phyloP scores from a whole-genome alignment of 2,113 vertebrate genomes.

The Sorex araneus region DNA sequence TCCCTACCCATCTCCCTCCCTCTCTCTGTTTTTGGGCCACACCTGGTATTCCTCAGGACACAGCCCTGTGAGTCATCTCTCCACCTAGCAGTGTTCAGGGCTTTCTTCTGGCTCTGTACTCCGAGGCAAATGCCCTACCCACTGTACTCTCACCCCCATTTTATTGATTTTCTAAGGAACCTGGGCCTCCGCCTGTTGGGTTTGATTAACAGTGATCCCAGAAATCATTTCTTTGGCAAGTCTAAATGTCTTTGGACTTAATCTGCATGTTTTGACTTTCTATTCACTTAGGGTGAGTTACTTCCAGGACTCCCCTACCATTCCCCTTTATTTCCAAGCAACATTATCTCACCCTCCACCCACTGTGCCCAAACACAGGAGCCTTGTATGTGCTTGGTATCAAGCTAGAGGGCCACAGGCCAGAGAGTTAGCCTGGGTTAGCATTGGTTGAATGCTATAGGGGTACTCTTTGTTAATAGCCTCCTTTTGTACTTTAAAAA shows the following conservation, averaged over 20 bases:
- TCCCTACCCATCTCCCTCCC: not conserved
- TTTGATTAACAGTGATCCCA: not conserved
- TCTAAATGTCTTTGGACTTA: not conserved
- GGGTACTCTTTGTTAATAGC: too few species aligned
- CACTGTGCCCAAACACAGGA: not conserved
- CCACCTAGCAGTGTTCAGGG: too few species aligned
- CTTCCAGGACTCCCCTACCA: slow-evolving; percentile 11
- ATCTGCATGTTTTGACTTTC: slow-evolving; percentile 17
- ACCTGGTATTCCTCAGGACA: too few species aligned
- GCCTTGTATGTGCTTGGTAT: not conserved
- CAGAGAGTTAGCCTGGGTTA: not conserved
- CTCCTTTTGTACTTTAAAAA: too few species aligned
- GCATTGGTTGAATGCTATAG: not conserved
- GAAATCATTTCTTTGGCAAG: not conserved
- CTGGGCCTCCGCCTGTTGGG: not conserved
- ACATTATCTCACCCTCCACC: not conserved
- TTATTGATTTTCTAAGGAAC: not conserved
- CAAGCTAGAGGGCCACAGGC: not conserved
- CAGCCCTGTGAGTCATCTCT: too few species aligned
- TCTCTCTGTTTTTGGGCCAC: not conserved
- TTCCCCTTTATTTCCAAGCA: not conserved
- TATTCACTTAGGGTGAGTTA: not conserved
- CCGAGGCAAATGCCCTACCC: too few species aligned
- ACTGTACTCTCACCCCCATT: too few species aligned
- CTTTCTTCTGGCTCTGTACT: not conserved